Conservation (phyloP, 2,888 invertebrate genomes). For the Eupithecia abbreviata region DNA sequence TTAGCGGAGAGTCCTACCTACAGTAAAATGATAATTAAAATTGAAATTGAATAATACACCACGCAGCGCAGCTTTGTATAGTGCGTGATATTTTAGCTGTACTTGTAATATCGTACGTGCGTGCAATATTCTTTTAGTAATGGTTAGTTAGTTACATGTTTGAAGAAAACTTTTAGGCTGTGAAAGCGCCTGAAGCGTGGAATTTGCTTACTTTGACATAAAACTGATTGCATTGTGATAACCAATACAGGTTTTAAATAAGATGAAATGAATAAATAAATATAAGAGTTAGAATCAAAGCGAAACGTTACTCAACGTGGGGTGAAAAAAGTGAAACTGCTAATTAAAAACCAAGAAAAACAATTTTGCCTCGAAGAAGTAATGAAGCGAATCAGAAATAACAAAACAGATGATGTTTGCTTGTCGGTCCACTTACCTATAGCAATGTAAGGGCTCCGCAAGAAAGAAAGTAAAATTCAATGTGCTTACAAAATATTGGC, state of each 20-base stretch:
- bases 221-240: slow-evolving; percentile 38
- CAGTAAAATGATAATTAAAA: slow-evolving; percentile 6
- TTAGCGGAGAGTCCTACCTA: background rate
- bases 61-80: slow-evolving; percentile 22
- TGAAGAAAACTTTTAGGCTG: slow-evolving; percentile 28
- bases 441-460: slow-evolving; percentile 84
- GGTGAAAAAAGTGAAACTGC: slow-evolving; percentile 64
- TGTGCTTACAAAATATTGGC: slow-evolving; percentile 76
- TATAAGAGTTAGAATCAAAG: slow-evolving; percentile 76
- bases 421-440: slow-evolving; percentile 82
- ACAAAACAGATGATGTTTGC: slow-evolving; percentile 65
- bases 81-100: slow-evolving; percentile 20
- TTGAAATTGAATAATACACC: slow-evolving; percentile 10
- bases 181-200: slow-evolving; percentile 46
- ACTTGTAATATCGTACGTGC: slow-evolving; percentile 14
- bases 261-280: slow-evolving; percentile 63
- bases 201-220: slow-evolving; percentile 25
- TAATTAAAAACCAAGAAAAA: slow-evolving; percentile 59
- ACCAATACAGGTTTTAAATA: slow-evolving; percentile 39
- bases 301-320: slow-evolving; percentile 81
- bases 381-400: slow-evolving; percentile 70
- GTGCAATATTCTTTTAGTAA: slow-evolving; percentile 20
- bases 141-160: slow-evolving; percentile 22
- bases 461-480: slow-evolving; percentile 83
- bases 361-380: slow-evolving; percentile 54